Evolutionary conservation across 2,888 invertebrate genomes (phyloP).

Genomic region (Nephrotoma flavescens): DNA sequence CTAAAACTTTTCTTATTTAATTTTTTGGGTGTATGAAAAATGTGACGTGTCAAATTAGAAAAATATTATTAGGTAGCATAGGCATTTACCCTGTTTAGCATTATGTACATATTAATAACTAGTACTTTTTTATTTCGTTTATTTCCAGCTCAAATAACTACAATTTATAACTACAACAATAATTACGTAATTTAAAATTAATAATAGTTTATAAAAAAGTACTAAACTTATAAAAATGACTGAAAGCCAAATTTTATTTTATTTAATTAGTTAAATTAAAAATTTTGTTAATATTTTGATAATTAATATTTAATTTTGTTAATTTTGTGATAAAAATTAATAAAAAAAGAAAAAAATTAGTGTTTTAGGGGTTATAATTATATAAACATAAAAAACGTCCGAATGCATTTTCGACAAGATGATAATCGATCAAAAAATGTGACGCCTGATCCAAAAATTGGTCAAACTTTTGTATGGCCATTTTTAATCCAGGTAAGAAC

Average conservation of each 20-base stretch:
- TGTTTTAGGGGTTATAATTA: background rate
- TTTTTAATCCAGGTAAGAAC: conserved; percentile 10
- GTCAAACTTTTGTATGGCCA: conserved; percentile 14
- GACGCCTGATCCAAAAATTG: conserved; percentile 14
- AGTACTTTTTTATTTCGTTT: background rate
- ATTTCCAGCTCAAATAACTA: background rate
- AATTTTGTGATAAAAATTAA: background rate
- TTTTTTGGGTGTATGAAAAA: background rate
- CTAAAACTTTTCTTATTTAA: background rate
- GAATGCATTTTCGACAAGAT: conserved; percentile 15
- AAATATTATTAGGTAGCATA: too few species aligned
- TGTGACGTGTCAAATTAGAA: too few species aligned
- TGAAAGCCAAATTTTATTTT: background rate
- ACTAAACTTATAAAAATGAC: background rate
- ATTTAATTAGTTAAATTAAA: background rate
- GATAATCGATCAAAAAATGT: conserved; percentile 15
- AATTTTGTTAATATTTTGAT: background rate
- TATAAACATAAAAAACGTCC: background rate
- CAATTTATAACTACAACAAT: background rate
- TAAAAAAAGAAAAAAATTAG: background rate
- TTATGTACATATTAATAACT: background rate
- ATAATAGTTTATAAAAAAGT: background rate
- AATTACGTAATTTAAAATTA: background rate
- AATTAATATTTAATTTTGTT: background rate
- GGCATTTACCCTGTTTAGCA: too few species aligned